These are phyloP conservation scores for Grallaria varia DNA, from an alignment of 2,113 vertebrate species.

Conservation along the genomic window DNA sequence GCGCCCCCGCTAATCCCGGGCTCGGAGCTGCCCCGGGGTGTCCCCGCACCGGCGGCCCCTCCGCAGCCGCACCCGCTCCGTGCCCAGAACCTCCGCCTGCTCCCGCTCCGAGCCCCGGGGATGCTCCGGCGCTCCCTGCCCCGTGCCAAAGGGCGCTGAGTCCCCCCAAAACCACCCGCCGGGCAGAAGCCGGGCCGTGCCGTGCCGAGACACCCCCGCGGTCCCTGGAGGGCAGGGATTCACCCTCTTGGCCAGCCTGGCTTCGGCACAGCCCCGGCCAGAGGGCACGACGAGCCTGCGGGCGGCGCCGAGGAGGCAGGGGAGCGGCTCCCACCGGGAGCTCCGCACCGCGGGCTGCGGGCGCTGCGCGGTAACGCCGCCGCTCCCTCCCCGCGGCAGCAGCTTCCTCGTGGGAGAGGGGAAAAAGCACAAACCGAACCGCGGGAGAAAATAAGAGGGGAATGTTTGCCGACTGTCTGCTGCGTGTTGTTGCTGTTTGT, in stretches of 20 bases:
- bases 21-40: neutral
- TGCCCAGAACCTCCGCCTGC: neutral
- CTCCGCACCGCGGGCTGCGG: too few species aligned
- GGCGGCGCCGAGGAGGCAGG: neutral
- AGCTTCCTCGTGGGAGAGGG: constrained; percentile 52
- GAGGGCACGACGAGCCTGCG: accelerated
- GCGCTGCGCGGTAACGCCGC: too few species aligned
- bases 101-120: neutral
- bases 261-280: neutral
- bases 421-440: constrained; percentile 32
- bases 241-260: neutral
- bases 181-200: neutral
- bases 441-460: constrained; percentile 52
- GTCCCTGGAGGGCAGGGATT: neutral
- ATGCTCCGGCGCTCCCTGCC: neutral
- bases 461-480: constrained; percentile 68
- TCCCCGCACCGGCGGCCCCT: neutral
- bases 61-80: accelerated
- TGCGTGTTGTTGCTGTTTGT: constrained; percentile 39
- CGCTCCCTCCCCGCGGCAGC: too few species aligned
- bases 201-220: neutral
- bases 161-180: accelerated
- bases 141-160: neutral
- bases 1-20: neutral
- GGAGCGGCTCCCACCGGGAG: too few species aligned